Percentiles rank a stretch among this genome's conserved stretches.
These are phyloP conservation scores for Drosophila hydei DNA, from an alignment of 1,140 invertebrate genomes.

Conservation along the genomic window DNA sequence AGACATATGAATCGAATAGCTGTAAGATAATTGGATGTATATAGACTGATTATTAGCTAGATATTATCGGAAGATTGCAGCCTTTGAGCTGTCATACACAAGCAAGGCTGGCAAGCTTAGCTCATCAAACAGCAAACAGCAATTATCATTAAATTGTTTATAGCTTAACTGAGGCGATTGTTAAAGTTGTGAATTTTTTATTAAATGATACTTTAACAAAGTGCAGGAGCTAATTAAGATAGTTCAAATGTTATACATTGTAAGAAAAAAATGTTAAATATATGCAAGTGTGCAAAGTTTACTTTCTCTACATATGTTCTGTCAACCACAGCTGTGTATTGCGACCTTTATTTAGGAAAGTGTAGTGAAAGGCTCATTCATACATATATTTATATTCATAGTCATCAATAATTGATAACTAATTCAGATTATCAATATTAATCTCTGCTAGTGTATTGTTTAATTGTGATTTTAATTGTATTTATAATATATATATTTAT, in stretches of 20 bases:
- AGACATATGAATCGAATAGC: not conserved
- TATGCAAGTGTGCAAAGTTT: too few species aligned
- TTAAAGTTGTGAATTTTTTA: not conserved
- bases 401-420: too few species aligned
- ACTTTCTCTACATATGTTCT: too few species aligned
- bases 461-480: too few species aligned
- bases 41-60: not conserved
- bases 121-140: not conserved
- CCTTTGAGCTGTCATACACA: not conserved
- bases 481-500: too few species aligned
- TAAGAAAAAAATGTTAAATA: too few species aligned
- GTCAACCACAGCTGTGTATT: too few species aligned
- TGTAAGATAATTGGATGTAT: not conserved
- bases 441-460: too few species aligned
- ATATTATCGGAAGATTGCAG: not conserved
- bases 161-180: not conserved
- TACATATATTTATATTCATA: too few species aligned
- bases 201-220: not conserved
- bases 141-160: not conserved
- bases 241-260: not conserved
- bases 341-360: too few species aligned
- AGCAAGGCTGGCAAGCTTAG: not conserved
- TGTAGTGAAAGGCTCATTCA: too few species aligned
- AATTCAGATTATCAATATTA: too few species aligned
- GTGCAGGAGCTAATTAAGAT: not conserved